Percentiles rank a stretch among this genome's conserved stretches.
Evolutionary conservation across 2,888 invertebrate genomes (phyloP).

Genomic region (Chalcis sispes): DNA sequence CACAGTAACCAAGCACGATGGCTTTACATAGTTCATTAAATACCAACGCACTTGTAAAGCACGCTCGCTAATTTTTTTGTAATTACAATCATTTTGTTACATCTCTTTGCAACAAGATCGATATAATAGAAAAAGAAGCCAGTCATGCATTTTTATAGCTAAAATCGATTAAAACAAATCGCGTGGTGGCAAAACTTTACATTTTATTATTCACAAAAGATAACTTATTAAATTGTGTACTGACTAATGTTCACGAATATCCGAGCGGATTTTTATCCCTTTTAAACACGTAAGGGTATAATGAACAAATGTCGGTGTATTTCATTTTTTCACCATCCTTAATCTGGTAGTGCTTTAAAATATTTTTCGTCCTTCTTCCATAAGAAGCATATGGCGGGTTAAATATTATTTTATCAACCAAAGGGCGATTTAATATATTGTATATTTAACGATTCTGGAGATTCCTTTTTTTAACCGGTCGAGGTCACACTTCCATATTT

Average conservation of each 20-base stretch:
- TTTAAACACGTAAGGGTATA: slow-evolving; percentile 67
- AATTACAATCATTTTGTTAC: slow-evolving; percentile 21
- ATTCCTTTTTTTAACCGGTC: no score
- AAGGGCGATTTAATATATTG: no score
- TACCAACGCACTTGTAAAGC: slow-evolving; percentile 68
- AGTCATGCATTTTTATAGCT: slow-evolving; percentile 62
- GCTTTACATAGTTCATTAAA: slow-evolving; percentile 69
- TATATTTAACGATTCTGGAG: no score
- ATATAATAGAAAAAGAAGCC: slow-evolving; percentile 70
- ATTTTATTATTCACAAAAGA: slow-evolving; percentile 49
- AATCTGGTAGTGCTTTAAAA: slow-evolving; percentile 9
- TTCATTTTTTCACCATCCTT: slow-evolving; percentile 44
- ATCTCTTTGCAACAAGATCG: slow-evolving; percentile 65
- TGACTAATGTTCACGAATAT: slow-evolving; percentile 61
- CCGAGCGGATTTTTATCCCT: slow-evolving; percentile 64
- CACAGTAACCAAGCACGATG: slow-evolving; percentile 65
- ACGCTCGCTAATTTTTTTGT: slow-evolving; percentile 58
- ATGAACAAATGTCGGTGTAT: slow-evolving; percentile 59
- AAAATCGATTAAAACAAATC: slow-evolving; percentile 66
- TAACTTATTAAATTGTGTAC: slow-evolving; percentile 46
- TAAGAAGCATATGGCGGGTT: no score
- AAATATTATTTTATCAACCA: no score
- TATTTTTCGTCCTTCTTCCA: slow-evolving; percentile 32
- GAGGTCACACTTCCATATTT: slow-evolving; percentile 21
- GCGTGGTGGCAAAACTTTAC: slow-evolving; percentile 61